Conservation (phyloP, 1,140 invertebrate species). For the Hermatobates lingyangjiaoensis region DNA sequence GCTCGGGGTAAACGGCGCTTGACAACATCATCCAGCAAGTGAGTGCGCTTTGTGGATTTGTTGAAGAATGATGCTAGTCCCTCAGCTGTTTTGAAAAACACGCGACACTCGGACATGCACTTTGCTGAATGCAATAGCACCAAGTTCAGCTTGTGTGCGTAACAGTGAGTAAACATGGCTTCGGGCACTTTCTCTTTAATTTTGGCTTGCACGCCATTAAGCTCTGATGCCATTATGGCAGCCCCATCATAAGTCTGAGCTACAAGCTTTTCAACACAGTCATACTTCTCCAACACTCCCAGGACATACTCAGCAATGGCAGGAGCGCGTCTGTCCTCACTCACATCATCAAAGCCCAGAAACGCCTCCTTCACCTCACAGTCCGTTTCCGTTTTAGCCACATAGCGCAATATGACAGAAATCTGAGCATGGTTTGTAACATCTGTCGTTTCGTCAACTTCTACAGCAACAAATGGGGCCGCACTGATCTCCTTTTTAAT, state of each 20-base stretch:
- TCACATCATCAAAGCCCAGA: background rate
- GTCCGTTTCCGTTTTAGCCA: background rate
- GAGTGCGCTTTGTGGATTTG: constrained; percentile 10
- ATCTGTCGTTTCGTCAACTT: constrained; percentile 1
- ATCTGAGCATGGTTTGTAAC: background rate
- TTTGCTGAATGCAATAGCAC: constrained; percentile 5
- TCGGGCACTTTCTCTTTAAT: constrained; percentile 5
- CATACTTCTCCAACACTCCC: background rate
- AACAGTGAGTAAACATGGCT: constrained; percentile 15
- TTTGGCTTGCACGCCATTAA: constrained; percentile 8
- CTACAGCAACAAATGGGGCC: background rate
- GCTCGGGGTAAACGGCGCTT: constrained; percentile 7
- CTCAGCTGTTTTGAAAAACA: constrained; percentile 8
- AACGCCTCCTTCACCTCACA: background rate
- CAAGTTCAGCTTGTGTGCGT: constrained; percentile 14
- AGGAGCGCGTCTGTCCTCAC: background rate
- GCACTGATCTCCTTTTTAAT: background rate
- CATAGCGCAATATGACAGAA: background rate
- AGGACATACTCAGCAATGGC: background rate
- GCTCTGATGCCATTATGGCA: constrained; percentile 7
- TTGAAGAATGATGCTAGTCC: constrained; percentile 12
- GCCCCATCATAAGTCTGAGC: constrained; percentile 14
- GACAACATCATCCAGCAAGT: constrained; percentile 1
- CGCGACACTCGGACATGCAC: constrained; percentile 13
- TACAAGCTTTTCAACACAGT: constrained; percentile 2